A percentile compares a stretch with the other conserved stretches of the same genome.
Evolutionary conservation across 2,113 vertebrate genomes (phyloP).

Genomic region (Pipa parva): DNA sequence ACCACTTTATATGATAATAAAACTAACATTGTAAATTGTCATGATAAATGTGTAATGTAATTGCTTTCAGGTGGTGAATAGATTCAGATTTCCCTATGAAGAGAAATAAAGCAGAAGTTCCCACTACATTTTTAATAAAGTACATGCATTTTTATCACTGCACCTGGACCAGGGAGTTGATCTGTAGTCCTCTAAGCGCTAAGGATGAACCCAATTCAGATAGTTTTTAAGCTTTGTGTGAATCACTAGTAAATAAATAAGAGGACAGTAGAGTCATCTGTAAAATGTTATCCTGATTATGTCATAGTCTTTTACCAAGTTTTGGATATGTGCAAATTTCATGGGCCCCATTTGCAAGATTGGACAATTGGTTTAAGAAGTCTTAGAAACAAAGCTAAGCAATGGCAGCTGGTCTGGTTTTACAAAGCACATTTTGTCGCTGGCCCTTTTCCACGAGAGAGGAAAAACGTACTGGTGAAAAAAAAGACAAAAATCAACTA

Average conservation of each 20-base stretch:
- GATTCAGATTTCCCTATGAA: not conserved
- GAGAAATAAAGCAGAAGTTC: not conserved
- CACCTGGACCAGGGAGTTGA: not conserved
- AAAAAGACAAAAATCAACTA: no score
- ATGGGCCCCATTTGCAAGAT: not conserved
- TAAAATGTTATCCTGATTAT: not conserved
- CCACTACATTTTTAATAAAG: not conserved
- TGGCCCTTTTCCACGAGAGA: no score
- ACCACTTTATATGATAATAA: slow-evolving; percentile 15
- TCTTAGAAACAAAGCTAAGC: not conserved
- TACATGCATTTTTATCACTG: not conserved
- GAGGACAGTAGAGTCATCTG: not conserved
- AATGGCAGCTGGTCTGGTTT: not conserved
- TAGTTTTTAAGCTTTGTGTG: not conserved
- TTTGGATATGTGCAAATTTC: not conserved
- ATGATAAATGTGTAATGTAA: slow-evolving; percentile 8
- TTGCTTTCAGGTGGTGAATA: slow-evolving; percentile 16
- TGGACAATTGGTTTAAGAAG: not conserved
- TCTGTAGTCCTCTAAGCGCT: not conserved
- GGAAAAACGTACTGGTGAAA: no score
- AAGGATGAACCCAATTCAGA: not conserved
- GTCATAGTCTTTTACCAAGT: not conserved
- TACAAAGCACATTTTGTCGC: not conserved
- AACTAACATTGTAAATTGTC: slow-evolving; percentile 18
- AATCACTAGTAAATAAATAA: not conserved